Evolutionary conservation across 2,113 vertebrate species (phyloP).

Genomic region (Sigmodon hispidus): DNA sequence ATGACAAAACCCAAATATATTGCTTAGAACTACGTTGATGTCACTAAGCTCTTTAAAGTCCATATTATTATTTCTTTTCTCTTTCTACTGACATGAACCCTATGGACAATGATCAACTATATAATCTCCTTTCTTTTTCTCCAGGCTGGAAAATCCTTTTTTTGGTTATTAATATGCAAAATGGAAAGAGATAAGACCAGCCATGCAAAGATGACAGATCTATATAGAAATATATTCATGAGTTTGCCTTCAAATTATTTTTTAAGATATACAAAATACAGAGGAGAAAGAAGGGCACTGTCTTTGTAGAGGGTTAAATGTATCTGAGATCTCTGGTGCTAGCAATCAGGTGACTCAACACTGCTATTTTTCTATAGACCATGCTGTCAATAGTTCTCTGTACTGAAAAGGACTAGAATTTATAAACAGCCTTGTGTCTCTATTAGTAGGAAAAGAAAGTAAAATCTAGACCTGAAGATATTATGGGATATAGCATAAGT

Average conservation of each 20-base stretch:
- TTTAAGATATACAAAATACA: neutral
- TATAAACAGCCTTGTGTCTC: neutral
- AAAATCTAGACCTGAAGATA: neutral
- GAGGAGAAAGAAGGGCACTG: neutral
- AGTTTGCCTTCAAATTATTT: neutral
- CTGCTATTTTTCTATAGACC: neutral
- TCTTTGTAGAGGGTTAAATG: neutral
- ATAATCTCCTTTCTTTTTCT: neutral
- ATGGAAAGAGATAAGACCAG: neutral
- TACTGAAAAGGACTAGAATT: neutral
- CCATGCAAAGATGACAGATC: neutral
- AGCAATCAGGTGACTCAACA: neutral
- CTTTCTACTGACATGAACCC: neutral
- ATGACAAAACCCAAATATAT: neutral
- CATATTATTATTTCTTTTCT: constrained; percentile 30
- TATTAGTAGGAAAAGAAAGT: neutral
- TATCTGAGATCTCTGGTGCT: neutral
- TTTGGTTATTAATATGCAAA: neutral
- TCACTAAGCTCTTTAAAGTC: neutral
- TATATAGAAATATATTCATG: neutral
- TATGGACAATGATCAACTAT: neutral
- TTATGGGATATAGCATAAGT: neutral
- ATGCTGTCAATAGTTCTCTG: neutral
- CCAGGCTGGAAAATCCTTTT: neutral
- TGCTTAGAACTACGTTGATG: neutral